Evolutionary conservation across 2,888 invertebrate genomes (phyloP).

Genomic region (Nomada ruficornis): DNA sequence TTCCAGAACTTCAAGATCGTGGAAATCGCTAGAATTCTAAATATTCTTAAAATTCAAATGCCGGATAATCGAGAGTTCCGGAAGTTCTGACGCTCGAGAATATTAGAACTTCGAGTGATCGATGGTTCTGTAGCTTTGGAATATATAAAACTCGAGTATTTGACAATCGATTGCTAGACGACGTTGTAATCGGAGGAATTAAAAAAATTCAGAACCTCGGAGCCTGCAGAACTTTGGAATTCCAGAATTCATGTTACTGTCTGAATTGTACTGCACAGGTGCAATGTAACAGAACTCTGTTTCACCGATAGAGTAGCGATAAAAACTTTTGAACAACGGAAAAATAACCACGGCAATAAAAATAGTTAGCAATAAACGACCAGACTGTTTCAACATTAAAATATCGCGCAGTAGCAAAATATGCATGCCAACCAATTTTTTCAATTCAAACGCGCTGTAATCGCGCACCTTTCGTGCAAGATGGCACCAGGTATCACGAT

Average conservation of each 20-base stretch:
- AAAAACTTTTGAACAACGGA: too few relatives aligned
- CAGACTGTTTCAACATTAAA: background rate
- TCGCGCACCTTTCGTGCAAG: constrained; percentile 20
- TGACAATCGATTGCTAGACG: too few relatives aligned
- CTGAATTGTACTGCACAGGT: background rate
- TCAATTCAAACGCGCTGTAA: too few relatives aligned
- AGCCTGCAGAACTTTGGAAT: background rate
- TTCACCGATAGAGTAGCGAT: constrained; percentile 13
- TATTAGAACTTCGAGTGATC: background rate
- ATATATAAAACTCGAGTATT: background rate
- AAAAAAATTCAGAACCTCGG: background rate
- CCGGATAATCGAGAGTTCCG: background rate
- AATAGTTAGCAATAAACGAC: background rate
- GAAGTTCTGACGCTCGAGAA: background rate
- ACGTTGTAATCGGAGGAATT: too few relatives aligned
- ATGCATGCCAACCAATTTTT: background rate
- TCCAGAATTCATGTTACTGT: background rate
- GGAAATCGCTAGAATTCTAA: too few relatives aligned
- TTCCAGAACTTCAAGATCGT: background rate
- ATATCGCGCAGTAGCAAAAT: background rate
- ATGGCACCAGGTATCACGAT: constrained; percentile 34
- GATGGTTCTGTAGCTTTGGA: background rate
- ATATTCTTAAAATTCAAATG: background rate
- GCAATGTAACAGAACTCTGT: constrained; percentile 4
- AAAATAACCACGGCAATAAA: too few relatives aligned